These are phyloP conservation scores for Orchestia grillus DNA, from an alignment of 1,140 invertebrate genomes.

Conservation along the genomic window DNA sequence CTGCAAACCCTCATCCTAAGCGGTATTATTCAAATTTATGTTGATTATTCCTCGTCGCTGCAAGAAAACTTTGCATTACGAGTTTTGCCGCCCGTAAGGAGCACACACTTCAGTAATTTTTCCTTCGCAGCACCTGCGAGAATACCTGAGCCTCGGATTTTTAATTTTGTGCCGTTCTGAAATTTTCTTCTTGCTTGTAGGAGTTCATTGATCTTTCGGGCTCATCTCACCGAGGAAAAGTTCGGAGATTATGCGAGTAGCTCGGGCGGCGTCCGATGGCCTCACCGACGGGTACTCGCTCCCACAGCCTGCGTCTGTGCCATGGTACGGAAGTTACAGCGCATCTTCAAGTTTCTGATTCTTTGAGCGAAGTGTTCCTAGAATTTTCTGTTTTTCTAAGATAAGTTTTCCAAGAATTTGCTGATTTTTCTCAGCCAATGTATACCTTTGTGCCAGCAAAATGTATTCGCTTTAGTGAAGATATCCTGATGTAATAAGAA, in stretches of 20 bases:
- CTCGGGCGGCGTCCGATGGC: background rate
- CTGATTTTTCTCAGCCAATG: too few relatives aligned
- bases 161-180: background rate
- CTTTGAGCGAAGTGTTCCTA: background rate
- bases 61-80: constrained; percentile 1
- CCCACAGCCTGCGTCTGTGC: background rate
- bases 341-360: background rate
- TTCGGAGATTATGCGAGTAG: background rate
- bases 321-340: background rate
- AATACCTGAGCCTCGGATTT: background rate
- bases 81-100: background rate
- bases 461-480: too few relatives aligned
- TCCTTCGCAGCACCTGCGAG: background rate
- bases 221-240: background rate
- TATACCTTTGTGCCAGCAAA: too few relatives aligned
- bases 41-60: constrained; percentile 7
- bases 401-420: background rate
- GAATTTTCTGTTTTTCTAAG: background rate
- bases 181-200: background rate
- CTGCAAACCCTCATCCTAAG: background rate
- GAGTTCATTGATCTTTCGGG: background rate
- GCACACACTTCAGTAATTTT: background rate
- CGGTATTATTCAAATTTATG: constrained; percentile 2
- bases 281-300: background rate
- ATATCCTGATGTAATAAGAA: too few relatives aligned